These are phyloP conservation scores for Cuculus canorus DNA, from an alignment of 2,797 vertebrate genomes.

Conservation along the genomic window DNA sequence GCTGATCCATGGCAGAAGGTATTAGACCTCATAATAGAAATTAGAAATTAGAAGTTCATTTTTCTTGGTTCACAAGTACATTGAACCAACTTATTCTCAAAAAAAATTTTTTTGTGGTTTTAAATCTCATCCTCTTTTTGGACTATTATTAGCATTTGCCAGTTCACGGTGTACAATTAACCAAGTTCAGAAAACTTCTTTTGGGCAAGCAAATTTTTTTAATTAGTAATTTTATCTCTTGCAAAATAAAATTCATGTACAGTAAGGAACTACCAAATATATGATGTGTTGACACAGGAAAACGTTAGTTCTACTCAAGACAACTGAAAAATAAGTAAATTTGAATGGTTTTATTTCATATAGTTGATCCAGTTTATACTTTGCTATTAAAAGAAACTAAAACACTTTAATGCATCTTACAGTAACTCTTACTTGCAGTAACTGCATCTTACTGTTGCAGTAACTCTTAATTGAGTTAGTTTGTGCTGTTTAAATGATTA, in stretches of 20 bases:
- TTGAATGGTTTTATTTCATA: neutral
- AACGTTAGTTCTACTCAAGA: neutral
- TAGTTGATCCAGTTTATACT: neutral
- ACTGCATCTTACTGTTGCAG: neutral
- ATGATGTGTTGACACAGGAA: neutral
- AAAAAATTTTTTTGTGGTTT: neutral
- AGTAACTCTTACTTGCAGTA: neutral
- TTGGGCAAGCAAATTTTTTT: neutral
- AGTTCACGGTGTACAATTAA: neutral
- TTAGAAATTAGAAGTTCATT: neutral
- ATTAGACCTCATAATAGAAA: too few species aligned
- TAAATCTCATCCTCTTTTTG: neutral
- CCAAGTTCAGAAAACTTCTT: neutral
- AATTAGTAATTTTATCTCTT: neutral
- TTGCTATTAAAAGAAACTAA: neutral
- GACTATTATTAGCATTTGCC: neutral
- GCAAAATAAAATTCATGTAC: neutral
- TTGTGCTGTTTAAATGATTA: neutral
- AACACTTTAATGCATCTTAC: neutral
- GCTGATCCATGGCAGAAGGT: too few species aligned
- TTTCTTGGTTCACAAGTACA: neutral
- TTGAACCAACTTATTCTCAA: neutral
- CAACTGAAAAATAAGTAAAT: neutral
- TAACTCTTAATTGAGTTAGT: neutral
- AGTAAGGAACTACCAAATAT: neutral